These are phyloP conservation scores for Temnothorax nylanderi DNA, from an alignment of 1,140 invertebrate genomes.

Conservation along the genomic window DNA sequence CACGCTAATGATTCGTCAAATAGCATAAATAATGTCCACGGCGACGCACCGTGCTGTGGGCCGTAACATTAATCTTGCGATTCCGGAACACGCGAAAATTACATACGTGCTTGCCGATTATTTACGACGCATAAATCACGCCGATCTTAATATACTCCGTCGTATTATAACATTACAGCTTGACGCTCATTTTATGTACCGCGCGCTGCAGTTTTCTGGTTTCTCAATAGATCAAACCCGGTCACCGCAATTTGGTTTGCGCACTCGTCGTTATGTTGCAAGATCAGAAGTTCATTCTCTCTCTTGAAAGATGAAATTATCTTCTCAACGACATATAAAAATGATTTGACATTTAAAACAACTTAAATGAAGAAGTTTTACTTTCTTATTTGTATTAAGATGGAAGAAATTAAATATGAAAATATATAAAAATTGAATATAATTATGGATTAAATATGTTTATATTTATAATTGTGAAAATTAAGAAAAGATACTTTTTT, in stretches of 20 bases:
- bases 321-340: not conserved
- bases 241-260: not conserved
- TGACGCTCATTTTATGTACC: conserved; percentile 15
- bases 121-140: conserved; percentile 46
- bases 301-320: not conserved
- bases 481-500: too few relatives aligned
- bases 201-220: not conserved
- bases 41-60: not conserved
- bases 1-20: conserved; percentile 46
- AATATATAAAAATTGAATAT: not conserved
- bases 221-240: not conserved
- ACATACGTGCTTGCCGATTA: conserved; percentile 28
- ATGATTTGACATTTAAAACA: not conserved
- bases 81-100: conserved; percentile 31
- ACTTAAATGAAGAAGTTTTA: not conserved
- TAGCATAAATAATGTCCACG: conserved; percentile 29
- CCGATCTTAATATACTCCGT: conserved; percentile 12
- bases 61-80: conserved; percentile 27
- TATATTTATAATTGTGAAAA: not conserved
- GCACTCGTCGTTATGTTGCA: not conserved
- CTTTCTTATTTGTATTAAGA: not conserved
- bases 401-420: not conserved
- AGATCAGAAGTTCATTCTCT: not conserved
- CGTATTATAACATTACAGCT: conserved; percentile 43
- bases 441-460: not conserved